These are phyloP conservation scores for Psylliodes chrysocephalus DNA, from an alignment of 2,888 invertebrate species.

Conservation along the genomic window DNA sequence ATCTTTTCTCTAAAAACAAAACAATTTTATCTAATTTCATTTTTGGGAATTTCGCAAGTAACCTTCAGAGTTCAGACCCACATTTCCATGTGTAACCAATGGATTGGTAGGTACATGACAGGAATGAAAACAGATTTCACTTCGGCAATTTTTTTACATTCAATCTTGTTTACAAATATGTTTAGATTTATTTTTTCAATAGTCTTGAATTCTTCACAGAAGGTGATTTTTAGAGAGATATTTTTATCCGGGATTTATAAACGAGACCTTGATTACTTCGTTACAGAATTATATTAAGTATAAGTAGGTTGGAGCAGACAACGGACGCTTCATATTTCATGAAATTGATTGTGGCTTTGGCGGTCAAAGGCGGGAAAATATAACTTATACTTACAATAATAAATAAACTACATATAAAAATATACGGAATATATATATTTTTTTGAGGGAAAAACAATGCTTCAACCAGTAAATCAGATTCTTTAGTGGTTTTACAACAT, in stretches of 20 bases:
- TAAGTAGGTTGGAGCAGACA: constrained; percentile 49
- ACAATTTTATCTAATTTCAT: constrained; percentile 8
- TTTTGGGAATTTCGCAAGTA: constrained; percentile 33
- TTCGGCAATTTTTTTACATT: constrained; percentile 20
- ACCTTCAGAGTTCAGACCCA: constrained; percentile 28
- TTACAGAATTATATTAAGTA: constrained; percentile 32
- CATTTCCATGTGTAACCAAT: constrained; percentile 19
- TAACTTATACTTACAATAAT: constrained; percentile 61
- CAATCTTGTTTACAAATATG: constrained; percentile 28
- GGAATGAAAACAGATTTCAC: constrained; percentile 36
- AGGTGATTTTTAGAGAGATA: constrained; percentile 38
- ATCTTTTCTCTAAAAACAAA: constrained; percentile 38
- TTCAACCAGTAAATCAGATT: constrained; percentile 52
- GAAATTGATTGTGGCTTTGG: constrained; percentile 59
- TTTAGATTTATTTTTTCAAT: constrained; percentile 1
- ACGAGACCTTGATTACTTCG: constrained; percentile 54
- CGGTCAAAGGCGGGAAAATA: constrained; percentile 67
- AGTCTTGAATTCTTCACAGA: constrained; percentile 20
- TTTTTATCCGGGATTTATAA: constrained; percentile 18
- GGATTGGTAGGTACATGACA: constrained; percentile 30
- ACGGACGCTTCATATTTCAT: constrained; percentile 58
- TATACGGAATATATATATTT: constrained; percentile 54
- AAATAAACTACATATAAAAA: constrained; percentile 64
- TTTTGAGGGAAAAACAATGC: constrained; percentile 47
- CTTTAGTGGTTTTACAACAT: constrained; percentile 73